Conservation (phyloP, 2,797 vertebrate genomes). For the Sphaeramia orbicularis region DNA sequence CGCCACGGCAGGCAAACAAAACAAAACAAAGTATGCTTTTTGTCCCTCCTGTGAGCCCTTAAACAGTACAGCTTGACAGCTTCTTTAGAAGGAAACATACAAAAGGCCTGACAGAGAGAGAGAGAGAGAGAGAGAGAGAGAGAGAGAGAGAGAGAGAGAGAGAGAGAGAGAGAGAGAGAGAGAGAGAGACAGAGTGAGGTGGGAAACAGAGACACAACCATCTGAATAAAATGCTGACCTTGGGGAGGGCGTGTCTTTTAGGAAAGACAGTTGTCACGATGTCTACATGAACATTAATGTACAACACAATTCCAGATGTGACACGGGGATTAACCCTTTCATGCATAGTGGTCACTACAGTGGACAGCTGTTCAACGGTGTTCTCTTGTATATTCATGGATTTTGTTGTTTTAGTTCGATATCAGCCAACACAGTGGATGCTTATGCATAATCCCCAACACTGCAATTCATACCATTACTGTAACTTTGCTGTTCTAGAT, state of each 20-base stretch:
- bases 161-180: slow-evolving; percentile 28
- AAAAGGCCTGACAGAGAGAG: slow-evolving; percentile 86
- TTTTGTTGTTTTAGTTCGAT: too few species aligned
- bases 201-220: slow-evolving; percentile 3
- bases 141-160: slow-evolving; percentile 8
- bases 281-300: too few species aligned
- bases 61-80: slow-evolving; percentile 92
- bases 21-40: slow-evolving; percentile 81
- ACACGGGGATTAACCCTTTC: too few species aligned
- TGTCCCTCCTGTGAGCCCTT: slow-evolving; percentile 76
- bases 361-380: too few species aligned
- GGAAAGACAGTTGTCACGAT: too few species aligned
- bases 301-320: too few species aligned
- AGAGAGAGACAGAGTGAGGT: slow-evolving; percentile 4
- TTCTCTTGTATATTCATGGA: too few species aligned
- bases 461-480: too few species aligned
- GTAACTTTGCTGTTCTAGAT: too few species aligned
- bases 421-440: too few species aligned
- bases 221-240: slow-evolving; percentile 61
- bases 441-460: too few species aligned
- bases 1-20: slow-evolving; percentile 73
- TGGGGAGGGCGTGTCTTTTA: slow-evolving; percentile 37
- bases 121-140: slow-evolving; percentile 38
- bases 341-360: too few species aligned
- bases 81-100: slow-evolving; percentile 95